Base-by-base conservation (phyloP, 2,113 vertebrate species). In the Aix galericulata region DNA sequence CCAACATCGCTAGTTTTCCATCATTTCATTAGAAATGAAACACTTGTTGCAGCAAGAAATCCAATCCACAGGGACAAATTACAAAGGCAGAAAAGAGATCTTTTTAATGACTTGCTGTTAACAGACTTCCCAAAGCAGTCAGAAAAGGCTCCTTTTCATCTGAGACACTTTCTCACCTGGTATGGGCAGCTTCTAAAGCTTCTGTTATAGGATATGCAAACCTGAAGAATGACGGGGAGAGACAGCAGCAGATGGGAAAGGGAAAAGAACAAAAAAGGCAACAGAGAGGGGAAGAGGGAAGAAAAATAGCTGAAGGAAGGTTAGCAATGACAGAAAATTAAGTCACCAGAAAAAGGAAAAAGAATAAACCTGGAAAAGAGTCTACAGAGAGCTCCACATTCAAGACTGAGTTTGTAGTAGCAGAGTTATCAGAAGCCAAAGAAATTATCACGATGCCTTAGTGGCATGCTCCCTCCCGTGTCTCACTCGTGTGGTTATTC, bases 61-160 rank as follows among this genome's bases (percentile, higher is more conserved):
- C 94, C 82, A 96, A 97, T 97, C 92, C 95, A 86, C 36, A 16
- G 86, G 91, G 79, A 89, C 93, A 95, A 97, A 97, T 97, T 96
- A 97, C 96, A 96, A 97, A 97, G 92, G 95, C 85, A 89, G 96
- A 93, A 96, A 97, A 96, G 85, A 90, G 93, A 96, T 81, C 96
- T 92, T 96, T 97, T 96, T 96, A 97, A 97, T 97, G 96, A 97
- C 93, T 97, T 97, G 48, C 95, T 97, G 97, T 96, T 97, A 97
- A 97, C 97, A 97, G 97, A 97, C 94, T 97, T 97, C 84, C 81
- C 88, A 94, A 95, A 94, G 93, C 90, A 94, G 72, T 78, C 88
- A 95, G 81, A 96, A 95, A 96, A 94, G 69, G 95, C 72, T 82
- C 66, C 84, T 96, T 97, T 97, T 97, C 66, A 93, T 96, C 84